These are phyloP conservation scores for Drosophila kepulauana DNA, from an alignment of 1,140 invertebrate genomes.

Conservation along the genomic window DNA sequence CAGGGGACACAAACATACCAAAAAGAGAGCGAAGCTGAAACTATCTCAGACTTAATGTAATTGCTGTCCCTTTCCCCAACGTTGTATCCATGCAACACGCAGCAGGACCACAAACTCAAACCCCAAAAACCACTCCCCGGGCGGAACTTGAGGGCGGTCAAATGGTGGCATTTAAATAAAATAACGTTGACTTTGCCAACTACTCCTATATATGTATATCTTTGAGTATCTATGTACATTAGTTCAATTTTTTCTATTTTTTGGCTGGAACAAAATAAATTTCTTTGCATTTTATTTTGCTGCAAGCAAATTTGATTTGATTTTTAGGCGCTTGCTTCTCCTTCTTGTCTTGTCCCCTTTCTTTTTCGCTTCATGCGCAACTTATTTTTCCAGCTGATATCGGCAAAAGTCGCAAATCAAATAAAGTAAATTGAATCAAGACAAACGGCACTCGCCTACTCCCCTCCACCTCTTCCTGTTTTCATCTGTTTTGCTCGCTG, in stretches of 20 bases:
- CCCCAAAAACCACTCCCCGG: conserved; percentile 14
- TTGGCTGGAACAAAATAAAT: conserved; percentile 50
- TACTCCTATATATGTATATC: conserved; percentile 31
- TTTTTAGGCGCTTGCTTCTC: conserved; percentile 53
- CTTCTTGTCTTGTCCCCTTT: background rate
- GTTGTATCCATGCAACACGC: conserved; percentile 8
- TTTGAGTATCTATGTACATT: conserved; percentile 16
- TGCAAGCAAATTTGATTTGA: conserved; percentile 66
- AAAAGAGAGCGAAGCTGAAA: conserved; percentile 20
- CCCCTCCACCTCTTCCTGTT: conserved; percentile 13
- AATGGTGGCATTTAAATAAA: conserved; percentile 75
- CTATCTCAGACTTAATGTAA: conserved; percentile 70
- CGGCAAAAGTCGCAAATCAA: conserved; percentile 80
- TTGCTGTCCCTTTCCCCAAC: conserved; percentile 43
- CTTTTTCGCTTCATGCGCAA: conserved; percentile 14
- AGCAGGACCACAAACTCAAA: conserved; percentile 45
- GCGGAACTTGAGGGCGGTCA: conserved; percentile 56
- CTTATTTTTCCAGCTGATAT: conserved; percentile 63
- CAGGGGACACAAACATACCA: conserved; percentile 18
- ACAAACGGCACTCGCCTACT: conserved; percentile 62
- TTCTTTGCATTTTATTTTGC: conserved; percentile 66
- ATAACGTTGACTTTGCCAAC: conserved; percentile 64
- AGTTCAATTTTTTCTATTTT: conserved; percentile 19
- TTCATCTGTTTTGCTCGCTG: background rate
- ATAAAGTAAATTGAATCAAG: conserved; percentile 83